Conservation (phyloP, 1,140 invertebrate genomes). For the Drosophila takahashii region DNA sequence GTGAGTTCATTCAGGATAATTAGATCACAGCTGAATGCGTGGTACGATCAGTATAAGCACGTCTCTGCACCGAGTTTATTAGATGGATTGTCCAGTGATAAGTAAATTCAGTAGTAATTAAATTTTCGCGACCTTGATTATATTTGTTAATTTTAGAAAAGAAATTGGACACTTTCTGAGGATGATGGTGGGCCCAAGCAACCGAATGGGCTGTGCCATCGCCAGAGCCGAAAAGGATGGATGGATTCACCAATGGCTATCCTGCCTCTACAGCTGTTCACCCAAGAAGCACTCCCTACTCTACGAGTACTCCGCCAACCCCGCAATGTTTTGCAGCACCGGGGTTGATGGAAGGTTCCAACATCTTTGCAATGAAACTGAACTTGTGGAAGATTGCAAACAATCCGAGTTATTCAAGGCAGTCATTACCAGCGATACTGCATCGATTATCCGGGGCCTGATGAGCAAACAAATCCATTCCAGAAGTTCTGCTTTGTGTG, state of each 20-base stretch:
- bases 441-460: background rate
- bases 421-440: background rate
- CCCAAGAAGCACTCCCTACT: background rate
- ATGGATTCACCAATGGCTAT: conserved; percentile 1
- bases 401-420: background rate
- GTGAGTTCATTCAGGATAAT: background rate
- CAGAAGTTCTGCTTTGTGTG: too few species aligned
- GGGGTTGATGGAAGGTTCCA: background rate
- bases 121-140: too few species aligned
- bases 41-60: conserved; percentile 7
- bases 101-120: background rate
- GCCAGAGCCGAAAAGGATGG: background rate
- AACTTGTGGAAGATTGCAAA: background rate
- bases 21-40: conserved; percentile 1
- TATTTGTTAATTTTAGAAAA: background rate
- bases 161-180: conserved; percentile 5
- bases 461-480: background rate
- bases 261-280: conserved; percentile 9
- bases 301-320: background rate
- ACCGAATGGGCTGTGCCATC: conserved; percentile 1
- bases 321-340: background rate
- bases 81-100: background rate
- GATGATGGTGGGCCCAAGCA: conserved; percentile 10
- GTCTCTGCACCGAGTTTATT: background rate
- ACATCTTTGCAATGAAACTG: background rate